Evolutionary conservation across 2,113 vertebrate species (phyloP), one percentile per base, ranked within the genome.

Genomic region (Nesoenas mayeri): DNA sequence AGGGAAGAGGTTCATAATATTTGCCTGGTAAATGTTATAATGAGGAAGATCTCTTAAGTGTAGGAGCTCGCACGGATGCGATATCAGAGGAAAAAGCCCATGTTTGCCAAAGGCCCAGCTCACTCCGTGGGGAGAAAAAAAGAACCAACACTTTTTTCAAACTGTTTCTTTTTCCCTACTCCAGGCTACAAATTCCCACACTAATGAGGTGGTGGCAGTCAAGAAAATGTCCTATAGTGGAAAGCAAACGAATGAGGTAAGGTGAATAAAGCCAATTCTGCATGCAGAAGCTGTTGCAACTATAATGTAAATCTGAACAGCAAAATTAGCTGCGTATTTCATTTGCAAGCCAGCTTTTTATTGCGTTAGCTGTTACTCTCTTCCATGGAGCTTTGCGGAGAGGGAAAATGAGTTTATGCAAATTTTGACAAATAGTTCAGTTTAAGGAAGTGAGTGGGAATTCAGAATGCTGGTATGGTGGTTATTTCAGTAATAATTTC

Each of bases 141-240:
- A 15, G 21, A 42, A 42, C 15, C 42, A 42, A 42, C 42, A 34
- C 8, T 79, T 77, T 67, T 73, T 10, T 53, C 78, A 62, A 24
- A 86, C 6, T 57, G 5, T 86, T 48, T 79, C 66, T 93, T 73
- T 88, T 11, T 64, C 22, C 28, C 71, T 81, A 5, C 79, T 83
- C 40, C 93, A 99, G 99, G 99, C 99, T 91, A 99, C 99, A 16
- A 99, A 99, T 98, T 98, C 98, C 96, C 99, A 98, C 97, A 99
- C 99, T 94, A 99, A 98, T 21, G 99, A 99, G 96, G 99, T 99
- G 98, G 99, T 99, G 98, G 99, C 99, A 89, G 98, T 99, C 98
- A 99, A 99, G 97, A 99, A 99, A 97, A 99, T 99, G 99, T 99
- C 99, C 89, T 99, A 99, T 51, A 99, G 99, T 95, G 99, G 99